A percentile compares a stretch with the other conserved stretches of the same genome.
Evolutionary conservation across 2,797 vertebrate species (phyloP).

Genomic region (Enteromius radiatus): DNA sequence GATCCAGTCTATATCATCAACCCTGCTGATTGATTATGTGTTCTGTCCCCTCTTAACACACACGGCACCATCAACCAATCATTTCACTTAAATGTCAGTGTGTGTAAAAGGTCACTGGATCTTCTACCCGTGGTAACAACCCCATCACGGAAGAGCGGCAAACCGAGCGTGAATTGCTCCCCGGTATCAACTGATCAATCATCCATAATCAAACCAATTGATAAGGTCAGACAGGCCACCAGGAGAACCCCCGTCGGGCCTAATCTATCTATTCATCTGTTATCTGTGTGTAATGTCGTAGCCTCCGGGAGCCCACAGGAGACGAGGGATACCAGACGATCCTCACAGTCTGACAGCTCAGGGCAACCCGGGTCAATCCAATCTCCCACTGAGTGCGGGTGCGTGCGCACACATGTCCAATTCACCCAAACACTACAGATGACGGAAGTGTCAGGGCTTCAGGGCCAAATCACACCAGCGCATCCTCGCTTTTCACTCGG

Average conservation of each 20-base stretch:
- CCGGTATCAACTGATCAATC: slow-evolving; percentile 25
- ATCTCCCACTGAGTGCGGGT: slow-evolving; percentile 30
- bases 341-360: slow-evolving; percentile 39
- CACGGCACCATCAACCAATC: slow-evolving; percentile 14
- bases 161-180: neutral
- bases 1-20: slow-evolving; percentile 13
- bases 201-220: slow-evolving; percentile 43
- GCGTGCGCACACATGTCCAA: slow-evolving; percentile 30
- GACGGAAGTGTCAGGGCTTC: slow-evolving; percentile 49
- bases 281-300: slow-evolving; percentile 43
- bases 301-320: slow-evolving; percentile 46
- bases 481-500: slow-evolving; percentile 18
- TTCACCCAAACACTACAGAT: slow-evolving; percentile 43
- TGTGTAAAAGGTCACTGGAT: slow-evolving; percentile 32
- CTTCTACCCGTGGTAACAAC: slow-evolving; percentile 20
- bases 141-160: neutral
- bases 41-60: neutral
- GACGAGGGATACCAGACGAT: slow-evolving; percentile 45
- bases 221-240: slow-evolving; percentile 31
- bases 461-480: slow-evolving; percentile 42
- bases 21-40: slow-evolving; percentile 28
- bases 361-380: slow-evolving; percentile 38
- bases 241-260: slow-evolving; percentile 32
- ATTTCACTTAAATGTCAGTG: slow-evolving; percentile 45
- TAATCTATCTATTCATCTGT: slow-evolving; percentile 46